Conservation (phyloP, 1,140 invertebrate species). For the Hylyphantes graminicola region DNA sequence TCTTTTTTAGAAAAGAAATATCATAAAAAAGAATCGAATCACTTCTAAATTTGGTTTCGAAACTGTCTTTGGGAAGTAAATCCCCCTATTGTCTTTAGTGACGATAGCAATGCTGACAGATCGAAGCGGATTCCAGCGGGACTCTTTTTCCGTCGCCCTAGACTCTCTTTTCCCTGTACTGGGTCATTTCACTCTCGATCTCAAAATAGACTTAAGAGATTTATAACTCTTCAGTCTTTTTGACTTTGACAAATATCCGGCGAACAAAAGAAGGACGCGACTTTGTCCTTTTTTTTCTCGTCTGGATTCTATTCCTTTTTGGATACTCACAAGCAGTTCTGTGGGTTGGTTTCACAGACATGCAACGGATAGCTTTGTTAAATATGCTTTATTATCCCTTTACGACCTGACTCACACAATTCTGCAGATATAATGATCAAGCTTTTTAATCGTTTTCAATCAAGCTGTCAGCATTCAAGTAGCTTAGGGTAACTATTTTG, state of each 20-base stretch:
- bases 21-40: background rate
- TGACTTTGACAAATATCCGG: conserved; percentile 58
- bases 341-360: too few species aligned
- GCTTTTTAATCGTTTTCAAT: too few species aligned
- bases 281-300: background rate
- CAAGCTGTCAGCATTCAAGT: too few species aligned
- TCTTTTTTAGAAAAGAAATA: too few species aligned
- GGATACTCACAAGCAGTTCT: too few species aligned
- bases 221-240: conserved; percentile 55
- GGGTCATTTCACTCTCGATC: conserved; percentile 57
- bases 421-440: too few species aligned
- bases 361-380: too few species aligned
- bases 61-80: conserved; percentile 20
- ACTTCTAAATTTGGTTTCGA: conserved; percentile 44
- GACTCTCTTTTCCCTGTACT: conserved; percentile 42
- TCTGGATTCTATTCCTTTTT: too few species aligned
- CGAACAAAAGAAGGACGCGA: conserved; percentile 34
- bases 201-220: conserved; percentile 61
- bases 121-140: conserved; percentile 27
- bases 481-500: too few species aligned
- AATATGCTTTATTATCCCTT: too few species aligned
- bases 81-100: conserved; percentile 50
- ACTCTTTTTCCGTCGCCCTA: conserved; percentile 18
- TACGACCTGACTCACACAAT: too few species aligned
- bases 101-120: conserved; percentile 57